Conservation (phyloP, 2,113 vertebrate genomes). For the Lophotis ruficrista region DNA sequence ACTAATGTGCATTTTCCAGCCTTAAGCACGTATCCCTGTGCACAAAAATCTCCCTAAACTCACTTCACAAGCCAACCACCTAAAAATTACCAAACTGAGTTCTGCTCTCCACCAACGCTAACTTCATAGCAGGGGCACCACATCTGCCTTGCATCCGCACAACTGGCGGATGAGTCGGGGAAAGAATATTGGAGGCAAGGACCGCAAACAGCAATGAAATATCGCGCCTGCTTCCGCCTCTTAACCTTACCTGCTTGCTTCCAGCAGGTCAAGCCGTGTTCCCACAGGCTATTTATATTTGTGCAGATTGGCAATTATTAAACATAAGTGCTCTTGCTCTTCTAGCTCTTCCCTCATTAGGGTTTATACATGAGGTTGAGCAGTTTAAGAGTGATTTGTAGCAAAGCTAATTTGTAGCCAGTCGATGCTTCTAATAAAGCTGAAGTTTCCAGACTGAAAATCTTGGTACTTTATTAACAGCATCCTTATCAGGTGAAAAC, state of each 20-base stretch:
- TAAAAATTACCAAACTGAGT: background rate
- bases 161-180: rapidly evolving
- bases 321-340: background rate
- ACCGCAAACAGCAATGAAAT: background rate
- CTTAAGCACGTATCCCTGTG: background rate
- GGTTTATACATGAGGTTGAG: background rate
- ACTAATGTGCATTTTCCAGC: background rate
- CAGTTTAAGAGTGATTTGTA: background rate
- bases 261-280: background rate
- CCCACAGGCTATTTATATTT: background rate
- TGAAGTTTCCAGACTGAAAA: background rate
- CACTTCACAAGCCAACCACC: background rate
- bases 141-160: background rate
- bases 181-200: background rate
- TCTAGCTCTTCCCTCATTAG: background rate
- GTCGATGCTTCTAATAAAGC: background rate
- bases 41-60: background rate
- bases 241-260: background rate
- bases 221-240: background rate
- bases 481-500: background rate
- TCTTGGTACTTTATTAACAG: background rate
- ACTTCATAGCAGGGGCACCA: background rate
- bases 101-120: background rate
- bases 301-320: background rate
- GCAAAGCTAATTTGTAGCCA: background rate